Conservation (phyloP, 1,140 invertebrate species). For the Trichomalopsis sarcophagae region DNA sequence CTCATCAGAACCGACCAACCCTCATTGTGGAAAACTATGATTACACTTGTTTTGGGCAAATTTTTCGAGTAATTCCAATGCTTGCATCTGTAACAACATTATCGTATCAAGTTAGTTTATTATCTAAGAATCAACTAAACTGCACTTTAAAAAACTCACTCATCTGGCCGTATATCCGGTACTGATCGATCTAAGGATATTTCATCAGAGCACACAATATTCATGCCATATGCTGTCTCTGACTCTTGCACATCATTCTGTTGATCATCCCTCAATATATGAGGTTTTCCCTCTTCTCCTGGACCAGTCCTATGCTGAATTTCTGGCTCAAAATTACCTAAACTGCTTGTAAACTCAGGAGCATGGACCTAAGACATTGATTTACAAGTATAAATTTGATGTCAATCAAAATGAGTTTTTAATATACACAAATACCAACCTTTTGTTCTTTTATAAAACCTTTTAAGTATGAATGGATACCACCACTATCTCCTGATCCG, state of each 20-base stretch:
- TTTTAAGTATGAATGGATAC: background rate
- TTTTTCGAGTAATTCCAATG: conserved; percentile 96
- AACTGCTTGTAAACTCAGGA: conserved; percentile 64
- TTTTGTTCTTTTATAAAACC: conserved; percentile 6
- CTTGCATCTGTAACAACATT: conserved; percentile 82
- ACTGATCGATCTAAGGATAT: conserved; percentile 88
- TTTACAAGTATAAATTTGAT: background rate
- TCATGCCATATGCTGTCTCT: conserved; percentile 95
- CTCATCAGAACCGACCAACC: conserved; percentile 95
- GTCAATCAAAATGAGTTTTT: background rate
- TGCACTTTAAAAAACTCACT: conserved; percentile 76
- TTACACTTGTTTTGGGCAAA: conserved; percentile 93
- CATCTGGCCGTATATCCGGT: conserved; percentile 89
- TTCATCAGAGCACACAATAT: conserved; percentile 97
- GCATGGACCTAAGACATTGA: conserved; percentile 19
- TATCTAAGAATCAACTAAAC: background rate
- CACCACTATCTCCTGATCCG: conserved; percentile 17
- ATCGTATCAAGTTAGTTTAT: background rate
- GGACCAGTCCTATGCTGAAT: conserved; percentile 81
- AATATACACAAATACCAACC: background rate
- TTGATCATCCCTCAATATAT: conserved; percentile 82
- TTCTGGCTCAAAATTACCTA: conserved; percentile 83
- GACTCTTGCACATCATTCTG: conserved; percentile 86
- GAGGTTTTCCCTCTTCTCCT: conserved; percentile 88
- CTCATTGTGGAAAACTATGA: conserved; percentile 99